Evolutionary conservation across 2,797 vertebrate genomes (phyloP).

Genomic region (Mus minutoides): DNA sequence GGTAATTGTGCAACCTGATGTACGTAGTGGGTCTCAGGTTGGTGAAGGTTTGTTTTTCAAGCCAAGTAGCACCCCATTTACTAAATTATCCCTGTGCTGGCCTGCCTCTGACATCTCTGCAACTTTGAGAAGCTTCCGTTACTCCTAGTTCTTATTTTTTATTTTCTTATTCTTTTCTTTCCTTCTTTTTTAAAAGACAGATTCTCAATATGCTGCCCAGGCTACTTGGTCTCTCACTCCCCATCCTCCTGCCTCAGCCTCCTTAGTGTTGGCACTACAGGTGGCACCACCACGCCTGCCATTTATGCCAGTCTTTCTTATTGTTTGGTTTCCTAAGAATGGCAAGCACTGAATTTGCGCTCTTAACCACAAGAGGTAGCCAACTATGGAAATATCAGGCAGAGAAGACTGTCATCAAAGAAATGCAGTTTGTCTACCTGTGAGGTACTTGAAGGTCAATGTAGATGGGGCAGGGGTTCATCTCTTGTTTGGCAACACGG

Average conservation of each 20-base stretch:
- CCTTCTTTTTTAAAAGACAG: not conserved
- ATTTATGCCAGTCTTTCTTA: not conserved
- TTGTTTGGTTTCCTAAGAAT: not conserved
- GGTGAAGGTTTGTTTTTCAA: not conserved
- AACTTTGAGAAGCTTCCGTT: not conserved
- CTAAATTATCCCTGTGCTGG: not conserved
- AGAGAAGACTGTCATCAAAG: not conserved
- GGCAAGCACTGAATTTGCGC: not conserved
- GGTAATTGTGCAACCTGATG: not conserved
- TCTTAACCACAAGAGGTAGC: not conserved
- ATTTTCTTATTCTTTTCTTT: not conserved
- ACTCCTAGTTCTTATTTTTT: not conserved
- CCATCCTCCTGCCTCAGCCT: not conserved
- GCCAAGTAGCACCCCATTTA: not conserved
- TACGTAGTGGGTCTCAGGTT: not conserved
- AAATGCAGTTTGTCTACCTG: not conserved
- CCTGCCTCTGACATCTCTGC: not conserved
- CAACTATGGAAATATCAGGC: not conserved
- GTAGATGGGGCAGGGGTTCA: not conserved
- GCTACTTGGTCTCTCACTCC: not conserved
- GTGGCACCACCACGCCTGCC: not conserved
- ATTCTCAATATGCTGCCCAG: not conserved
- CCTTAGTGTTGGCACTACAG: too few relatives aligned
- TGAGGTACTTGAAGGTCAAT: not conserved
- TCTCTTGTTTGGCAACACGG: not conserved